Base-by-base conservation (phyloP, 2,113 vertebrate genomes). In the Alouatta palliata region DNA sequence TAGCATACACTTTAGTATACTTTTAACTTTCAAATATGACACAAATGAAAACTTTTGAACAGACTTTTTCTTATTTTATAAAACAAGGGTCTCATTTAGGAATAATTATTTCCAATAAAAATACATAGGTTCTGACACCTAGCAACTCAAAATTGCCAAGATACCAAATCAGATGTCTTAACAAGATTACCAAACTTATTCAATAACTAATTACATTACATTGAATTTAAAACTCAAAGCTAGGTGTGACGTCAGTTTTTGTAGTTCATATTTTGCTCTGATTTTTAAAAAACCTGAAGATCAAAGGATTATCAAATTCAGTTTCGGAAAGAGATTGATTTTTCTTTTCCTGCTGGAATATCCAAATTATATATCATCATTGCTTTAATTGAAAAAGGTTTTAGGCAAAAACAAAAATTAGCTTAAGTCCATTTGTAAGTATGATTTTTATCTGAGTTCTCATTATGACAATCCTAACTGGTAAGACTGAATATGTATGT, bases 101-200 rank as follows among this genome's bases (percentile, higher is more conserved):
- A 98, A 98, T 98, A 98, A 98, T 98, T 97, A 97, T 98, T 97
- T 98, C 95, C 94, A 96, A 97, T 97, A 95, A 97, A 98, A 98
- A 95, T 64, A 94, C 96, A 98, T 94, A 95, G 98, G 94, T 98
- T 98, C 98, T 98, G 97, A 98, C 98, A 98, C 92, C 97, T 97
- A 97, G 97, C 93, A 98, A 98, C 97, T 98, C 98, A 91, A 98
- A 98, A 98, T 98, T 98, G 98, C 97, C 96, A 97, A 86, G 96
- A 98, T 79, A 98, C 97, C 95, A 98, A 98, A 98, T 98, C 96
- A 98, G 97, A 98, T 98, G 97, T 98, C 97, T 98, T 98, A 98
- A 98, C 97, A 98, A 98, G 97, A 98, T 98, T 97, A 98, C 97
- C 96, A 97, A 98, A 98, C 75, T 98, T 98, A 97, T 96, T 98